A percentile compares a stretch with the other conserved stretches of the same genome.
phyloP scores from a whole-genome alignment of 2,797 vertebrate genomes.

The Centropyge bicolor region DNA sequence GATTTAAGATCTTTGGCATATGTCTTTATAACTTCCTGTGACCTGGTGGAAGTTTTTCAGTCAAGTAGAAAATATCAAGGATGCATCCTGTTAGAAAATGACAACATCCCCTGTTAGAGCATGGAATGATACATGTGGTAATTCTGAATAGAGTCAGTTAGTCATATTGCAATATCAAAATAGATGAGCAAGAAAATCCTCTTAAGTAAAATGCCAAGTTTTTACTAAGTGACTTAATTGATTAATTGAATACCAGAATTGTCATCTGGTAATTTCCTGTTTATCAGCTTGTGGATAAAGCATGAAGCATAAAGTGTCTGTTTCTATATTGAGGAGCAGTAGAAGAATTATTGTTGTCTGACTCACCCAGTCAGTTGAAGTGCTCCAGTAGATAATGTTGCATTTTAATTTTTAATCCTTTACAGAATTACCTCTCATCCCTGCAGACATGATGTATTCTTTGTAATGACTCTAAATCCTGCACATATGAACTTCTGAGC shows the following conservation, averaged over 20 bases:
- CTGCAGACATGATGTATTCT: not conserved
- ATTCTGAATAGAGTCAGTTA: not conserved
- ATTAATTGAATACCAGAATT: not conserved
- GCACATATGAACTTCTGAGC: not conserved
- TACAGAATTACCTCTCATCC: not conserved
- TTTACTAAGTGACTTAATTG: not conserved
- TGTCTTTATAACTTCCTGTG: conserved; percentile 22
- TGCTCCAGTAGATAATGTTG: not conserved
- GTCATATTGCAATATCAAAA: too few species aligned
- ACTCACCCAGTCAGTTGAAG: not conserved
- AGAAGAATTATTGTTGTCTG: too few species aligned
- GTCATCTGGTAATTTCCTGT: not conserved
- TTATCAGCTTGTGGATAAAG: not conserved
- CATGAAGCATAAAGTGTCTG: not conserved
- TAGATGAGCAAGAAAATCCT: not conserved
- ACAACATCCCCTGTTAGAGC: not conserved
- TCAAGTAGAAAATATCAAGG: not conserved
- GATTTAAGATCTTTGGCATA: conserved; percentile 22
- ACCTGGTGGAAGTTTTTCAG: not conserved
- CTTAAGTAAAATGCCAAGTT: not conserved
- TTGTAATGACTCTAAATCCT: not conserved
- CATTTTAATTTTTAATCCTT: not conserved
- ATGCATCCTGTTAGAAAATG: not conserved
- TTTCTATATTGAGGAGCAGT: too few species aligned
- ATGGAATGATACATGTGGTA: not conserved